Evolutionary conservation across 2,113 vertebrate genomes (phyloP).

Genomic region (Mohoua ochrocephala): DNA sequence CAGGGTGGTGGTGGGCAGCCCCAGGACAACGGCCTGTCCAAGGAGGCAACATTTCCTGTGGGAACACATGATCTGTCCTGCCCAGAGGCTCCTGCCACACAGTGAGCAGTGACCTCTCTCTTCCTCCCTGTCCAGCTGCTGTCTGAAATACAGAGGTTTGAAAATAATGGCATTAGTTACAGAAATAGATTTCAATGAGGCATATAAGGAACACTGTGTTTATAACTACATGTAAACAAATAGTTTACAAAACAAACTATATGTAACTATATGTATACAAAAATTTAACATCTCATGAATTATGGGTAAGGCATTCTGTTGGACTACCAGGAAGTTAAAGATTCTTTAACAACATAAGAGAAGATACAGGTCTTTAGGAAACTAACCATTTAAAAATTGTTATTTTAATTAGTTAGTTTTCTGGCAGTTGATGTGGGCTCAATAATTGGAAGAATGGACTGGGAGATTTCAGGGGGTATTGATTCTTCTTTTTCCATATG

Average conservation of each 20-base stretch:
- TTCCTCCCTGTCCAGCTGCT: neutral
- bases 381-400: neutral
- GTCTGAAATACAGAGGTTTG: neutral
- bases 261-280: neutral
- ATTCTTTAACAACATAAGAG: neutral
- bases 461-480: neutral
- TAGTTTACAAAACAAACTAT: neutral
- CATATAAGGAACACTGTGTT: neutral
- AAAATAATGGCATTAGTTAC: neutral
- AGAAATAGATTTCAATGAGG: neutral
- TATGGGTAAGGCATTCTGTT: neutral
- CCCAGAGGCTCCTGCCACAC: neutral
- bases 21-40: neutral
- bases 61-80: neutral
- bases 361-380: neutral
- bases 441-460: neutral
- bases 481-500: neutral
- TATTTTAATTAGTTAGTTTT: neutral
- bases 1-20: neutral
- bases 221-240: neutral
- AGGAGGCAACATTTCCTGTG: neutral
- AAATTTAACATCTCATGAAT: neutral
- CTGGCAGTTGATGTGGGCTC: neutral
- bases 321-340: neutral
- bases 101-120: neutral